Evolutionary conservation across 2,888 invertebrate genomes (phyloP).

Genomic region (Enoplolaimus lenunculus): DNA sequence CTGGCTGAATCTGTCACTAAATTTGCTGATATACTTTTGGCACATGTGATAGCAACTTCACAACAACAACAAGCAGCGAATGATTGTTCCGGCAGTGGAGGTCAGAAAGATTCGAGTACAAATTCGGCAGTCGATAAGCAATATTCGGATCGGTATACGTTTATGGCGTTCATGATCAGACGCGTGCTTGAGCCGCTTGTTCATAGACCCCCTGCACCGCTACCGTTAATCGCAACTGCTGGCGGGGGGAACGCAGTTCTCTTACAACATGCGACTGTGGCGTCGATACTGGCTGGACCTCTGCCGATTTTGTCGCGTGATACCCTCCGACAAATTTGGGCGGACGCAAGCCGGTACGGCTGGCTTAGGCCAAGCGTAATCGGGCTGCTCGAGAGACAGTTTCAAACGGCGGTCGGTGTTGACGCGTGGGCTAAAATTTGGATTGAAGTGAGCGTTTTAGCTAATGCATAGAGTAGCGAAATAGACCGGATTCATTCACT

Average conservation of each 20-base stretch:
- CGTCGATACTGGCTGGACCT: neutral
- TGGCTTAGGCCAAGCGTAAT: conserved; percentile 5
- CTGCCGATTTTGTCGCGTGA: neutral
- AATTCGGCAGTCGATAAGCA: conserved; percentile 3
- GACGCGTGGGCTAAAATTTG: neutral
- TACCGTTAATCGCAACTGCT: neutral
- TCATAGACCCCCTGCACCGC: neutral
- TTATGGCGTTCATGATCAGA: conserved; percentile 14
- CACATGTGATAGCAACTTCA: neutral
- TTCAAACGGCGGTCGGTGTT: neutral
- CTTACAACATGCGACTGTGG: neutral
- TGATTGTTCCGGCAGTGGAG: too few relatives aligned
- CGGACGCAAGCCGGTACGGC: neutral
- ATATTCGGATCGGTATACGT: conserved; percentile 7
- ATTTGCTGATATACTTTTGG: neutral
- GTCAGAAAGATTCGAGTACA: too few relatives aligned
- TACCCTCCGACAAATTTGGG: neutral
- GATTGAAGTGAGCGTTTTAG: conserved; percentile 11
- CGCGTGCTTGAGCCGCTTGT: conserved; percentile 14
- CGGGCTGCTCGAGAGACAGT: neutral
- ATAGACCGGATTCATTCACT: too few relatives aligned
- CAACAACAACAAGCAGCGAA: neutral
- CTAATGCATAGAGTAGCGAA: too few relatives aligned
- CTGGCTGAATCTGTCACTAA: neutral
- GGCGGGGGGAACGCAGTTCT: neutral